A percentile compares a stretch with the other conserved stretches of the same genome.
These are phyloP conservation scores for Myripristis jacobus DNA, from an alignment of 2,797 vertebrate genomes.

Conservation along the genomic window DNA sequence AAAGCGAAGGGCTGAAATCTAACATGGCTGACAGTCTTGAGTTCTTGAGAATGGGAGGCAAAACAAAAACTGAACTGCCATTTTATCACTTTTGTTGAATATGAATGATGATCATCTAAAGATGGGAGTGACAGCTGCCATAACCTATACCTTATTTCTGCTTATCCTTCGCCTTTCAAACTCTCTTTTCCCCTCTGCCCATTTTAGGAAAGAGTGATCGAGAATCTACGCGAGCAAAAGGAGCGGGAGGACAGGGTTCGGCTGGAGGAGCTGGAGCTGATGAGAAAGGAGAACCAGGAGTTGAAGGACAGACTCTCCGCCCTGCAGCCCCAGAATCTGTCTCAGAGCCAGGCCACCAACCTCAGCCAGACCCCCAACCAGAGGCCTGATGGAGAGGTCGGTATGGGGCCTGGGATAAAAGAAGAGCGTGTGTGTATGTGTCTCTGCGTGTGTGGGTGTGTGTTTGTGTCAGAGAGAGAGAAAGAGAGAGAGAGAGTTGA, in stretches of 20 bases:
- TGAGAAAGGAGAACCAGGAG: constrained; percentile 95
- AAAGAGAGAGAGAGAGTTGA: neutral
- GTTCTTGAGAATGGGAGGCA: constrained; percentile 4
- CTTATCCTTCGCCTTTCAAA: neutral
- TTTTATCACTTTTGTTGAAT: constrained; percentile 10
- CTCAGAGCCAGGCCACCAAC: constrained; percentile 58
- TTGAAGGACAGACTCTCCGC: constrained; percentile 91
- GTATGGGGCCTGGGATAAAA: constrained; percentile 50
- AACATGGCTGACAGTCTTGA: constrained; percentile 22
- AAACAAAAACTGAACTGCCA: constrained; percentile 6
- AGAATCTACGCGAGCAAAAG: constrained; percentile 92
- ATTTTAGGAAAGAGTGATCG: constrained; percentile 94
- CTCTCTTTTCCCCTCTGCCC: neutral
- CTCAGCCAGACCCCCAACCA: constrained; percentile 50
- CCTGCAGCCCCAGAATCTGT: constrained; percentile 85
- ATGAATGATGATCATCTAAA: constrained; percentile 16
- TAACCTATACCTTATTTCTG: constrained; percentile 3
- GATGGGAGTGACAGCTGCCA: constrained; percentile 1
- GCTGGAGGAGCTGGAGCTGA: constrained; percentile 90
- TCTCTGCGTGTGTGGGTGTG: too few species aligned
- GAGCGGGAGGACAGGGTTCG: constrained; percentile 92
- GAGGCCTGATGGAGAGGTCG: constrained; percentile 90
- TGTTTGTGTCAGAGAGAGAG: too few species aligned
- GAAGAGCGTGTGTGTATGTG: too few species aligned
- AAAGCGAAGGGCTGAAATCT: constrained; percentile 42